These are phyloP conservation scores for Bucorvus abyssinicus DNA, from an alignment of 2,797 vertebrate species.

Conservation along the genomic window DNA sequence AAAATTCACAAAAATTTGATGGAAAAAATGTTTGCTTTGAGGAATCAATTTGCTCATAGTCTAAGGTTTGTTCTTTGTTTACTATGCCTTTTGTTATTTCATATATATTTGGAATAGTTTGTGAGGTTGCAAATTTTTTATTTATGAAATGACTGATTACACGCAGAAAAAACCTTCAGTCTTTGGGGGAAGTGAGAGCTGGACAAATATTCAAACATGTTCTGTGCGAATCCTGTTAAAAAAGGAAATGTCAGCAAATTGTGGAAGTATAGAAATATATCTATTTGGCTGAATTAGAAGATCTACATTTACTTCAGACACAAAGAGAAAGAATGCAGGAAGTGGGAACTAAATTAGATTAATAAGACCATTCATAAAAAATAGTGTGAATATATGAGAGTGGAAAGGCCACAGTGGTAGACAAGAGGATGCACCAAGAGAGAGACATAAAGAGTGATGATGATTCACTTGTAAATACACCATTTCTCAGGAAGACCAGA, in stretches of 20 bases:
- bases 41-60: background rate
- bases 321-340: background rate
- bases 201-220: background rate
- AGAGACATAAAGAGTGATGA: background rate
- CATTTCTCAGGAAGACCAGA: background rate
- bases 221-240: background rate
- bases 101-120: background rate
- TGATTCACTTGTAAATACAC: background rate
- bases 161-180: background rate
- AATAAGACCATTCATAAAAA: background rate
- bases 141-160: background rate
- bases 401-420: background rate
- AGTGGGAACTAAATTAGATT: background rate
- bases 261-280: background rate
- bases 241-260: background rate
- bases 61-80: background rate
- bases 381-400: too few species aligned
- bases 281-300: background rate
- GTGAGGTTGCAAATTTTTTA: background rate
- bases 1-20: background rate
- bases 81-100: background rate
- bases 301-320: background rate
- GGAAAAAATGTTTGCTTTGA: background rate
- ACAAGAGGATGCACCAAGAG: background rate
- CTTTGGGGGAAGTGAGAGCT: background rate